These are phyloP conservation scores for Guaruba guarouba DNA, from an alignment of 2,113 vertebrate genomes.

Conservation along the genomic window DNA sequence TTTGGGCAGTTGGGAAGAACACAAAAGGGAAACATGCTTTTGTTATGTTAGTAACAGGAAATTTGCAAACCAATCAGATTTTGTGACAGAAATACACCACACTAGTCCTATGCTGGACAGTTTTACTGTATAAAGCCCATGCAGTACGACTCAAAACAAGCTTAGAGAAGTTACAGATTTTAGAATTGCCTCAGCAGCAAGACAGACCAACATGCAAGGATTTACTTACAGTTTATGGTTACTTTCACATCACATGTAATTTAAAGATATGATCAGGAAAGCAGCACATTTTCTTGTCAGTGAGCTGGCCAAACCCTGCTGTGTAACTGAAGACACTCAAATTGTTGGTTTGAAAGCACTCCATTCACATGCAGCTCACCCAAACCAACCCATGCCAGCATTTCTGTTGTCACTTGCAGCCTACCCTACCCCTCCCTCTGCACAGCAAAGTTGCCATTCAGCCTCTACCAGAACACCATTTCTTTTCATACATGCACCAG, in stretches of 20 bases:
- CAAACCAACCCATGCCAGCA: neutral
- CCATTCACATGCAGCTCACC: neutral
- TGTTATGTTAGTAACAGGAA: neutral
- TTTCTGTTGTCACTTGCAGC: neutral
- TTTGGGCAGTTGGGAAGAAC: neutral
- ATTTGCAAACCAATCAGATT: neutral
- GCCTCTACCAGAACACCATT: neutral
- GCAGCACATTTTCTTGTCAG: neutral
- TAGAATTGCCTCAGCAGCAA: neutral
- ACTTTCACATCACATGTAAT: neutral
- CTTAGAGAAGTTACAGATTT: neutral
- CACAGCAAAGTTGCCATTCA: neutral
- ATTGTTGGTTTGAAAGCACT: neutral
- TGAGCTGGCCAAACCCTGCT: neutral
- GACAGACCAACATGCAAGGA: neutral
- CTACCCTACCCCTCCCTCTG: neutral
- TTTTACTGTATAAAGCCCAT: neutral
- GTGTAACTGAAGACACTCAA: neutral
- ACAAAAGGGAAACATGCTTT: neutral
- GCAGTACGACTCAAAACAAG: neutral
- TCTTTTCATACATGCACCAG: neutral
- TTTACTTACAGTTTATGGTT: neutral
- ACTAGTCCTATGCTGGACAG: rapidly evolving
- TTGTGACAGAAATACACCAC: neutral
- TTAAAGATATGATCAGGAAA: neutral